Evolutionary conservation across 2,797 vertebrate genomes (phyloP), one percentile per base, ranked within the genome.

Genomic region (Oreochromis grahami): DNA sequence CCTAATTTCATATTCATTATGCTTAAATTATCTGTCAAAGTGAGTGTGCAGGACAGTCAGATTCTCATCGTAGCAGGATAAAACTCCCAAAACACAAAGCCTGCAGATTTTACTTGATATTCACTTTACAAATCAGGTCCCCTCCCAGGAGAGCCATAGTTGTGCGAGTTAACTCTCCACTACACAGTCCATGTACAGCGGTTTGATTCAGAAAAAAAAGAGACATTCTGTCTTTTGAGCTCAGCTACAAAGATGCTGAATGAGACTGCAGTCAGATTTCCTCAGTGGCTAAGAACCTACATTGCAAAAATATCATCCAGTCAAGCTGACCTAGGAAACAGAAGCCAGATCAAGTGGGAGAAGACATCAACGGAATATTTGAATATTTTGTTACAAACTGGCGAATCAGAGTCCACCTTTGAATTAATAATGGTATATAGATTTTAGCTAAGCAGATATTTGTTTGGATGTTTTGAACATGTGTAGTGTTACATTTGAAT

Each of bases 271-370:
- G 84, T 85, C 78, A 87, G 55, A 90, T 91, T 86, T 93, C 90
- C 92, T 93, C 32, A 19, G 92, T 90, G 93, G 79, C 90, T 77
- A 38, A 87, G 81, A 94, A 93, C 91, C 92, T 93, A 93, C 80
- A 87, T 95, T 88, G 82, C 76, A 93, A 93, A 96, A 94, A 94
- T 94, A 94, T 81, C 88, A 85, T 78, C 87, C 87, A 94, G 79
- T 92, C 83, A 92, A 85, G 86, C 53, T 77, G 79, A 90, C 78
- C 76, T 41, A 77, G 70, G 81, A 87, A 86, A 77, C 41, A 82
- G 79, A 80, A 56, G 56, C 12, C 52, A 82, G 80, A 80, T 84
- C 56, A 86, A 83, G 74, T 52, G 74, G 10, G 32, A 79, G 41
- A 76, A 58, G 36, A 86, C 12, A 41, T 78, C 24, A 43, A n/a